phyloP scores from a whole-genome alignment of 2,113 vertebrate species.

The rabbit (Oryctolagus cuniculus) region mOryCun1.1 NC_091433.1:174397501-174398000 shows the following conservation, averaged over 20 bases:
- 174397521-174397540: not conserved
- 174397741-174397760: constrained; percentile 1
- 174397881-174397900: not conserved
- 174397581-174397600: not conserved
- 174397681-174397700: not conserved
- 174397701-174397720: not conserved
- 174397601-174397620: not conserved
- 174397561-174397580: not conserved
- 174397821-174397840: too few relatives aligned
- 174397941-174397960: not conserved
- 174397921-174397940: not conserved
- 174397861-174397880: not conserved
- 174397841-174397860: not conserved
- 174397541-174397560: not conserved
- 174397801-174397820: too few relatives aligned
- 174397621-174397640: constrained; percentile 27
- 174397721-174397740: not conserved
- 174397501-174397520: not conserved
- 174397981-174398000: not conserved
- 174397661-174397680: not conserved
- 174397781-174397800: not conserved
- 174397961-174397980: not conserved
- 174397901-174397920: not conserved
- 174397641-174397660: not conserved
- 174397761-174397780: not conserved